These are phyloP conservation scores for Atlantisia rogersi DNA, from an alignment of 2,113 vertebrate species.

Conservation along the genomic window DNA sequence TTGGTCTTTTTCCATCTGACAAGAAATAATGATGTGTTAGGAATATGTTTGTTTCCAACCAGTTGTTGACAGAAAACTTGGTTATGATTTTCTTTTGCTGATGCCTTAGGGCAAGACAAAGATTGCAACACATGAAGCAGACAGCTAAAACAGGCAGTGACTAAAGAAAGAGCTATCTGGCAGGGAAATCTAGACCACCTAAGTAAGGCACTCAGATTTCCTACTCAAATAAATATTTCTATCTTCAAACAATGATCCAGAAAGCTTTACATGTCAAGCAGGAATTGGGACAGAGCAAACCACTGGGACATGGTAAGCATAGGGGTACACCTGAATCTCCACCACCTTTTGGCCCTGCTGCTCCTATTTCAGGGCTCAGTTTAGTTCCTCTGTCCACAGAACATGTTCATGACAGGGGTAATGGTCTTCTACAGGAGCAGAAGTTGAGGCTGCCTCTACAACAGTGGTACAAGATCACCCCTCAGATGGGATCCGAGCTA, in stretches of 20 bases:
- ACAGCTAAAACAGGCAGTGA: not conserved
- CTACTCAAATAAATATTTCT: not conserved
- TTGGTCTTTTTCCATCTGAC: not conserved
- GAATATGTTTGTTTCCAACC: constrained; percentile 11
- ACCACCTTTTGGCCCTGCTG: not conserved
- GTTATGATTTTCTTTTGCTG: constrained; percentile 24
- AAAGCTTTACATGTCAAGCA: not conserved
- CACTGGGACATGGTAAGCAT: not conserved
- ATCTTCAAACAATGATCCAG: not conserved
- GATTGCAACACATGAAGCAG: constrained; percentile 16
- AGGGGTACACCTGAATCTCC: not conserved
- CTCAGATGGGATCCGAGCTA: not conserved
- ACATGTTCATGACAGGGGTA: not conserved
- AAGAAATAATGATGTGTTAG: not conserved
- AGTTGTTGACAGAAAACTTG: not conserved
- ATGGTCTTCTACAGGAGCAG: not conserved
- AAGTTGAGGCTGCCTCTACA: not conserved
- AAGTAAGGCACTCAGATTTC: not conserved
- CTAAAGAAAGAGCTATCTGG: not conserved
- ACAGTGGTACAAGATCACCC: not conserved
- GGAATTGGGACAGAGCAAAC: not conserved
- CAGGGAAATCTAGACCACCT: constrained; percentile 36
- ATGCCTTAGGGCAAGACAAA: not conserved
- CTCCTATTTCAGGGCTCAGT: not conserved
- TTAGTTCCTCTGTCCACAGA: not conserved